Percentiles rank a stretch among this genome's conserved stretches.
These are phyloP conservation scores for Zaprionus africanus DNA, from an alignment of 1,140 invertebrate species.

Conservation along the genomic window DNA sequence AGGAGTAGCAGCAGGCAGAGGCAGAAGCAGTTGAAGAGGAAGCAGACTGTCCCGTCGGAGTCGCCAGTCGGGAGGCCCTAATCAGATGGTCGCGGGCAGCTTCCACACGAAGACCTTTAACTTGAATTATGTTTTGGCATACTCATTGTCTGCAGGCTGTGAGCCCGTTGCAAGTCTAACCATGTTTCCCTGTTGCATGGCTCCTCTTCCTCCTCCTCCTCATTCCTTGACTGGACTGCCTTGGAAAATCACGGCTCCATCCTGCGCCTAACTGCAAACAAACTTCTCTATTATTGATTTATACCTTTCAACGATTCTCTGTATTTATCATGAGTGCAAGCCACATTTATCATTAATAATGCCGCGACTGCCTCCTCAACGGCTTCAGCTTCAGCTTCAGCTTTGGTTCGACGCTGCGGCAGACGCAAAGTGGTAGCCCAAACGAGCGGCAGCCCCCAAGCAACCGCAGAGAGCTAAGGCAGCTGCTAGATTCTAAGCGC, in stretches of 20 bases:
- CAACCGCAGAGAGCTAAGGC: slow-evolving; percentile 59
- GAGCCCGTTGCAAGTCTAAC: background rate
- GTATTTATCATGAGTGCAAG: slow-evolving; percentile 84
- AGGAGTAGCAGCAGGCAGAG: background rate
- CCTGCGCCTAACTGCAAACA: slow-evolving; percentile 76
- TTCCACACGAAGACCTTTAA: slow-evolving; percentile 70
- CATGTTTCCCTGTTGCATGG: background rate
- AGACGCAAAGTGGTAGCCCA: slow-evolving; percentile 56
- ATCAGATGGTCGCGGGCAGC: slow-evolving; percentile 66
- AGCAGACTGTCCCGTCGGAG: background rate
- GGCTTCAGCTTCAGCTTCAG: slow-evolving; percentile 30
- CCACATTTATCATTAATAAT: slow-evolving; percentile 84
- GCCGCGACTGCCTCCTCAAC: slow-evolving; percentile 57
- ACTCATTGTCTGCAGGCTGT: slow-evolving; percentile 76
- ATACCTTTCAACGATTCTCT: slow-evolving; percentile 84
- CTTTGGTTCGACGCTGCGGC: slow-evolving; percentile 27
- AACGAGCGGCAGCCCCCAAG: slow-evolving; percentile 60
- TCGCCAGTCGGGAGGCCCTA: slow-evolving; percentile 30
- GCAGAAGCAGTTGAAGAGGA: background rate
- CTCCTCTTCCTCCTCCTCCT: background rate
- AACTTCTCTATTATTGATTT: slow-evolving; percentile 83
- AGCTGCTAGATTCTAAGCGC: slow-evolving; percentile 58
- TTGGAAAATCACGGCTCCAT: slow-evolving; percentile 68
- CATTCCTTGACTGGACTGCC: background rate
- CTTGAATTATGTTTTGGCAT: slow-evolving; percentile 79